phyloP scores from a whole-genome alignment of 2,797 vertebrate genomes.

The Chrysocyon brachyurus region DNA sequence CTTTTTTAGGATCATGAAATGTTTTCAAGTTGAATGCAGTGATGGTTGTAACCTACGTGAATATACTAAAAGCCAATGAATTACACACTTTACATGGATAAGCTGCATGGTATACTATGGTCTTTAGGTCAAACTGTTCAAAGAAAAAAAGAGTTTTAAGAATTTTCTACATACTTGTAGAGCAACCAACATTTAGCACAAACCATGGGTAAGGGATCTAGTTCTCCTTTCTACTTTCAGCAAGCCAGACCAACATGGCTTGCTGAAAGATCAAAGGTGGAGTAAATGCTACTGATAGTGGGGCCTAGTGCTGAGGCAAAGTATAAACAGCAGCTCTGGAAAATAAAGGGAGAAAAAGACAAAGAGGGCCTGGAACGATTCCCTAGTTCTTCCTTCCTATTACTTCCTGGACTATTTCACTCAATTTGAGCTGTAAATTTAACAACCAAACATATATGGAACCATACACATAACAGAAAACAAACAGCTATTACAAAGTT shows the following conservation, averaged over 20 bases:
- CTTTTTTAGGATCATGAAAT: background rate
- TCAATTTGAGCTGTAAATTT: background rate
- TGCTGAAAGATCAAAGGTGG: background rate
- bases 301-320: background rate
- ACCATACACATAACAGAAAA: background rate
- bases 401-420: constrained; percentile 22
- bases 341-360: background rate
- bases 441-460: background rate
- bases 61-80: background rate
- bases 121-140: background rate
- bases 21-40: background rate
- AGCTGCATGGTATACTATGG: background rate
- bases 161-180: constrained; percentile 1
- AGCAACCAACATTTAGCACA: constrained; percentile 1
- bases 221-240: background rate
- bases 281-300: background rate
- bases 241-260: constrained; percentile 18
- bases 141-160: background rate
- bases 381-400: background rate
- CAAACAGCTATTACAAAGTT: constrained; percentile 29
- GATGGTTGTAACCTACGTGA: background rate
- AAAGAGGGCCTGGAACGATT: background rate
- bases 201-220: background rate
- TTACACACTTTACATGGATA: background rate
- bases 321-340: background rate